A percentile compares a stretch with the other conserved stretches of the same genome.
phyloP scores from a whole-genome alignment of 2,797 vertebrate genomes.

The Calcarius lapponicus region DNA sequence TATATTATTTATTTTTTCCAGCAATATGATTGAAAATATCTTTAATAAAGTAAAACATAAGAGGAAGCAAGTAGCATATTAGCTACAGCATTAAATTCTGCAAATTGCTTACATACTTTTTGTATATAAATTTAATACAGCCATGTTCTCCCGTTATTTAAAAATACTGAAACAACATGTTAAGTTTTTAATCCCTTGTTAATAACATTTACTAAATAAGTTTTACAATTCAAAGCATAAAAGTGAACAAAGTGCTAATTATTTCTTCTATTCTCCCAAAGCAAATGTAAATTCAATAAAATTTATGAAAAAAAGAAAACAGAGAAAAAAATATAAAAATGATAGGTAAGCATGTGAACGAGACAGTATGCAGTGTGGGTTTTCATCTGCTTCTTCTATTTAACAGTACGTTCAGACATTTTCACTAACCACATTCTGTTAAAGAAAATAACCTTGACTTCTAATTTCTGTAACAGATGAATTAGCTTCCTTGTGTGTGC shows the following conservation, averaged over 20 bases:
- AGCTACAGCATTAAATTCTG: background rate
- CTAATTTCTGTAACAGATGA: slow-evolving; percentile 42
- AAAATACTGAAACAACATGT: background rate
- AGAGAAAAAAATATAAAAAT: background rate
- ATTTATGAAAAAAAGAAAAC: background rate
- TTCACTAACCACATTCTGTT: slow-evolving; percentile 4
- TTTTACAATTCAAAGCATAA: background rate
- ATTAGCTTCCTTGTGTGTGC: slow-evolving; percentile 36
- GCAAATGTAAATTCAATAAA: background rate
- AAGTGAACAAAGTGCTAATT: background rate
- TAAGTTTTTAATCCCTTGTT: background rate
- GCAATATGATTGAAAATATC: background rate
- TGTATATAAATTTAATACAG: background rate
- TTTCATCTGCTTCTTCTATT: slow-evolving; percentile 16
- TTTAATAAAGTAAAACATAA: background rate
- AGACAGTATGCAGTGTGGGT: slow-evolving; percentile 1
- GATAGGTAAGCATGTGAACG: background rate
- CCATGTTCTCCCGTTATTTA: background rate
- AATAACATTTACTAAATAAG: background rate
- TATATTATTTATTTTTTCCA: background rate
- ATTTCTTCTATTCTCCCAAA: background rate
- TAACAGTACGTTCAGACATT: background rate
- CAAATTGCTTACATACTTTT: background rate
- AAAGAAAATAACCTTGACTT: slow-evolving; percentile 46
- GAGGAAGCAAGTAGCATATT: background rate